phyloP scores from a whole-genome alignment of 2,113 vertebrate species.

The Rhombomys opimus region DNA sequence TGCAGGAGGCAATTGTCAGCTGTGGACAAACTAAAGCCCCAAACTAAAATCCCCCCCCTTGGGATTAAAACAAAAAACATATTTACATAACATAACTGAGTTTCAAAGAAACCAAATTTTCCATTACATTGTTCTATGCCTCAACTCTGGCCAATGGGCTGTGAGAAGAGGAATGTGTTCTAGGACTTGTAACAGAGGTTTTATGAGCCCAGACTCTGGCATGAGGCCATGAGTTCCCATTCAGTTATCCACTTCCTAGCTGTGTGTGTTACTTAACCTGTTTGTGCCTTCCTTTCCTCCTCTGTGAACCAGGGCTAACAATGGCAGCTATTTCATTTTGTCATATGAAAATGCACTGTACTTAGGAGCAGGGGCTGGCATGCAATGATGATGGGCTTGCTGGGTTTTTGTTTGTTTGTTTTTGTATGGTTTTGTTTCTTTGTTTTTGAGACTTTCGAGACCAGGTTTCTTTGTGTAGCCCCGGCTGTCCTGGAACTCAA shows the following conservation, averaged over 20 bases:
- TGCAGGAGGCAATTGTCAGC: too few species aligned
- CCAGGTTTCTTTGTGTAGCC: too few species aligned
- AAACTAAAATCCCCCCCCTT: too few species aligned
- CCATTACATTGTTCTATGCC: background rate
- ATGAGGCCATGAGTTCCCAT: background rate
- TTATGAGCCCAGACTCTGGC: background rate
- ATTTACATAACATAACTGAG: too few species aligned
- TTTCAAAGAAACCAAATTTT: too few species aligned
- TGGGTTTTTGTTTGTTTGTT: too few species aligned
- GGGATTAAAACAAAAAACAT: too few species aligned
- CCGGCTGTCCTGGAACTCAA: too few species aligned
- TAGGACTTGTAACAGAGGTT: background rate
- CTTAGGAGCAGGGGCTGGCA: background rate
- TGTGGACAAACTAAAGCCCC: too few species aligned
- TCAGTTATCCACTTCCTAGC: background rate
- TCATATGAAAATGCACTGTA: background rate
- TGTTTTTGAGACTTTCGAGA: too few species aligned
- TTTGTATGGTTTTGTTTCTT: too few species aligned
- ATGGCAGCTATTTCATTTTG: background rate
- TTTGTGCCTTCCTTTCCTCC: slow-evolving; percentile 47
- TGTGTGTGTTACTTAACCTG: background rate
- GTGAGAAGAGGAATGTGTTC: background rate
- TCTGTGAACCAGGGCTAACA: background rate
- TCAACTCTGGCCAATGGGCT: background rate
- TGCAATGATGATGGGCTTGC: background rate